Evolutionary conservation across 2,113 vertebrate genomes (phyloP).

Genomic region (Heterotilapia buettikoferi): DNA sequence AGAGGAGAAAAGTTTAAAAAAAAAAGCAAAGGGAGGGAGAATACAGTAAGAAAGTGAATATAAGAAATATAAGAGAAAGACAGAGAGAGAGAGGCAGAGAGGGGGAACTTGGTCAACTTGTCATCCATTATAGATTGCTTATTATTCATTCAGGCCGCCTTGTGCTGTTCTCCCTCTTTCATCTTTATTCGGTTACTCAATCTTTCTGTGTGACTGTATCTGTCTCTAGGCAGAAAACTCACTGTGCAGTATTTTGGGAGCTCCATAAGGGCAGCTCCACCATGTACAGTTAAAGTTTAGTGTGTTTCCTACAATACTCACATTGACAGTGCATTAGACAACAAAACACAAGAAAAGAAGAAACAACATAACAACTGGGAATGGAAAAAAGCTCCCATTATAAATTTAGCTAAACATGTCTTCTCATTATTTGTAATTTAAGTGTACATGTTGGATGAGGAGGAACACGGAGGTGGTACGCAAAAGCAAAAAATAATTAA

Average conservation of each 20-base stretch:
- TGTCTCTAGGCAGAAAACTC: slow-evolving; percentile 57
- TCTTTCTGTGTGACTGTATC: slow-evolving; percentile 10
- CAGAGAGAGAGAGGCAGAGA: background rate
- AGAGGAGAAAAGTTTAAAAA: background rate
- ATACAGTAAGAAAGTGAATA: background rate
- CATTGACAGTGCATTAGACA: background rate
- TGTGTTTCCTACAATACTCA: background rate
- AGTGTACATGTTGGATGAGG: background rate
- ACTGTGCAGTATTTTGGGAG: slow-evolving; percentile 52
- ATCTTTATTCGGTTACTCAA: slow-evolving; percentile 30
- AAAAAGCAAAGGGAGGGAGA: background rate
- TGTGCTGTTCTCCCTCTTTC: slow-evolving; percentile 27
- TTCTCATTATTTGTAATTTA: background rate
- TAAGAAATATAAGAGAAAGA: background rate
- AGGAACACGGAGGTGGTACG: background rate
- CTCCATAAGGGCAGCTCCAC: slow-evolving; percentile 4
- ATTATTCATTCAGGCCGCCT: slow-evolving; percentile 54
- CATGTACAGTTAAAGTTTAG: background rate
- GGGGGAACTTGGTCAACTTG: slow-evolving; percentile 52
- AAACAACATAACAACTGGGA: background rate
- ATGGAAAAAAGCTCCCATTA: background rate
- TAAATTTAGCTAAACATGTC: background rate
- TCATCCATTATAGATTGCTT: slow-evolving; percentile 62
- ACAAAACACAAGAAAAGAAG: background rate
- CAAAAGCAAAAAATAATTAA: background rate